Base-by-base conservation (phyloP, 1,140 invertebrate species). In the Globodera rostochiensis region DNA sequence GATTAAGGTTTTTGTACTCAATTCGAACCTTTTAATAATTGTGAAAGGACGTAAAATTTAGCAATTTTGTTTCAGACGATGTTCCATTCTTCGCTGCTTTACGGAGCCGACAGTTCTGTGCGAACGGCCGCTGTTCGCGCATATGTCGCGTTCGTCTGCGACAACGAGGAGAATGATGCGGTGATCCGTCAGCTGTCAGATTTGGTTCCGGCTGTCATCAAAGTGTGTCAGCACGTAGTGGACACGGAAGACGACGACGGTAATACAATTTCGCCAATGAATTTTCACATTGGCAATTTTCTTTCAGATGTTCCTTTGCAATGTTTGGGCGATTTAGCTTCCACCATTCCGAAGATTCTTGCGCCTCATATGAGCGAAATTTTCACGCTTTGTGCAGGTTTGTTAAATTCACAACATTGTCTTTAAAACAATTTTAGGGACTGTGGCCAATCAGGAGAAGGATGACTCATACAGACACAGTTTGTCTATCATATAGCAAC, bases 341-440 rank as follows among this genome's bases (percentile, higher is more conserved):
- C 98, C 91, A 93, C 93, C 81, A 93, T 95, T 15, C 97, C 97
- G 0, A 98, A 97, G 91, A 97, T 94, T 89, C 91, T 99, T 36
- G 92, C 96, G 78, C 92, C 94, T 8, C 95, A 98, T 88, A 90
- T 98, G 53, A 93, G 94, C 85, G 90, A 91, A n/a, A 94, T 99
- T 81, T 94, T 98, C 89, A 93, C 95, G 86, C 93, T 98, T 86
- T 97, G 95, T 88, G 73, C 79, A 47, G 77, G 57, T 64, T 64
- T 3, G 15, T 19, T 11, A 64, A 64, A n/a, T 13, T 13, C 15
- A 19, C 11, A 36, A 36, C 36, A 36, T 64, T 15, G 19, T 13
- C 3, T 64, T 64, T 64, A 64, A 11, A 64, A 64, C 13, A 64
- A 15, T 15, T 64, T 64, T 64, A 64, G 57, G 92, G 90, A 86